Conservation (phyloP, 2,888 invertebrate species). For the Acleris laterana region DNA sequence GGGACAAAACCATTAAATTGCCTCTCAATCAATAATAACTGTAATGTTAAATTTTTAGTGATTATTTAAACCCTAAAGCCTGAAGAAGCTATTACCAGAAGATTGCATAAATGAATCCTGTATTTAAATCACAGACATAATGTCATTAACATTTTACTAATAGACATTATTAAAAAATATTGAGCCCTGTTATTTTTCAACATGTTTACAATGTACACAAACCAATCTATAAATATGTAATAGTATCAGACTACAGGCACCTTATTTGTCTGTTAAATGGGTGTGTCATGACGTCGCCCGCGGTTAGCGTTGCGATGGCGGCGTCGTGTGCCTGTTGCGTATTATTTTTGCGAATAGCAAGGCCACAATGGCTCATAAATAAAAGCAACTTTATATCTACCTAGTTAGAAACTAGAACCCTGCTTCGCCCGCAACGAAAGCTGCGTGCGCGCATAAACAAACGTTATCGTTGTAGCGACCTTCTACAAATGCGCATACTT, state of each 20-base stretch:
- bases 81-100: too few species aligned
- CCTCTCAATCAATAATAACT: too few species aligned
- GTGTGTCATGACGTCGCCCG: constrained; percentile 80
- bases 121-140: too few species aligned
- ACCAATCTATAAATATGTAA: constrained; percentile 41
- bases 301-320: constrained; percentile 55
- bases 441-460: constrained; percentile 55
- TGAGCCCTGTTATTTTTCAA: neutral
- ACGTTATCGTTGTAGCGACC: constrained; percentile 62
- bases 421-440: constrained; percentile 33
- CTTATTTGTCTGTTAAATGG: constrained; percentile 76
- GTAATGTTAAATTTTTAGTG: too few species aligned
- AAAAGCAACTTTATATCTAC: constrained; percentile 53
- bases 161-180: too few species aligned
- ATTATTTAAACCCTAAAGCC: too few species aligned
- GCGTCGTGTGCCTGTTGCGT: constrained; percentile 67
- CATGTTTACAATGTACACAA: constrained; percentile 34
- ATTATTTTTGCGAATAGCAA: constrained; percentile 71
- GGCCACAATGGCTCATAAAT: constrained; percentile 61
- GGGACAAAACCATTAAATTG: too few species aligned
- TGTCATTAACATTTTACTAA: too few species aligned
- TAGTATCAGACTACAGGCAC: constrained; percentile 61
- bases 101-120: too few species aligned
- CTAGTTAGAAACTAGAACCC: constrained; percentile 50
- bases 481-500: constrained; percentile 60